A percentile compares a stretch with the other conserved stretches of the same genome.
Evolutionary conservation across 2,888 invertebrate genomes (phyloP).

Genomic region (Drosophila peninsularis): DNA sequence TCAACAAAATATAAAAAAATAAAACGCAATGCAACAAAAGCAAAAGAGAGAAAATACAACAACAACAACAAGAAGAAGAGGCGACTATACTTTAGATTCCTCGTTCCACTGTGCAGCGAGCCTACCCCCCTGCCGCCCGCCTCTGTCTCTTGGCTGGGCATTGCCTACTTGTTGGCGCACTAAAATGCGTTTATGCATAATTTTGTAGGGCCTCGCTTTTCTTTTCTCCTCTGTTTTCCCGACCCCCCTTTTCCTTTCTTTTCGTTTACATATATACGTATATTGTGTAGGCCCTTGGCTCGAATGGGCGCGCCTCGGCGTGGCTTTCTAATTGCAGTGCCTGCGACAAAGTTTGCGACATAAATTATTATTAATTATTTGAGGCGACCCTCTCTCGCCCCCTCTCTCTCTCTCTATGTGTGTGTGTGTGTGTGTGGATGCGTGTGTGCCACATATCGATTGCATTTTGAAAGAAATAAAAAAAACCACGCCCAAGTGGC

Average conservation of each 20-base stretch:
- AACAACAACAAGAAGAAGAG: neutral
- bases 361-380: conserved; percentile 80
- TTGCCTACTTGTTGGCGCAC: conserved; percentile 82
- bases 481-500: conserved; percentile 70
- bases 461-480: conserved; percentile 56
- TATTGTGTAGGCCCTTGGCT: conserved; percentile 7
- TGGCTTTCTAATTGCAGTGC: conserved; percentile 65
- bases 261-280: neutral
- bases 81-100: neutral
- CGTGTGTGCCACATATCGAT: conserved; percentile 76
- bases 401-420: conserved; percentile 11
- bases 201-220: conserved; percentile 54
- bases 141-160: conserved; percentile 44
- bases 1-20: conserved; percentile 50
- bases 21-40: conserved; percentile 69
- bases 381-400: conserved; percentile 14
- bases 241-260: neutral
- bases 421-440: conserved; percentile 35
- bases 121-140: neutral
- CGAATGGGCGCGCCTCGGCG: conserved; percentile 23
- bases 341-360: conserved; percentile 57
- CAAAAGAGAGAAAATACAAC: conserved; percentile 24
- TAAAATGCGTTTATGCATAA: conserved; percentile 82
- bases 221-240: neutral
- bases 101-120: neutral